phyloP scores from a whole-genome alignment of 2,797 vertebrate genomes.

The Ictinia mississippiensis region DNA sequence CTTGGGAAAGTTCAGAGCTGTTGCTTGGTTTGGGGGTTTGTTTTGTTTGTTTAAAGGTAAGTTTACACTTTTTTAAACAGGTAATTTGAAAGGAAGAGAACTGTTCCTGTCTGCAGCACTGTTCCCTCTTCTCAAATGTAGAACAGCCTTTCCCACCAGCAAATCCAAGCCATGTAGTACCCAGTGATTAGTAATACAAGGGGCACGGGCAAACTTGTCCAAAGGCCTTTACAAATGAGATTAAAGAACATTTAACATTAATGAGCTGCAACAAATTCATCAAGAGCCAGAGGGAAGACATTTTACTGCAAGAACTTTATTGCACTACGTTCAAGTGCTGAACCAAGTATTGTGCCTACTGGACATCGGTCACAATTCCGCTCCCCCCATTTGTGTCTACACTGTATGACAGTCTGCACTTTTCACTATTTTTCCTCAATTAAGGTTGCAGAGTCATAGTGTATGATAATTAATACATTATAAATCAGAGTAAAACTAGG shows the following conservation, averaged over 20 bases:
- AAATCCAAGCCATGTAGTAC: rapidly evolving
- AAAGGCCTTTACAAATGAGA: neutral
- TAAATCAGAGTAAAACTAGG: neutral
- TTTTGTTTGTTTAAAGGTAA: neutral
- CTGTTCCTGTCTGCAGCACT: neutral
- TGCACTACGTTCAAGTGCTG: constrained; percentile 15
- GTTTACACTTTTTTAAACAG: neutral
- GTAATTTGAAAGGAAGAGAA: neutral
- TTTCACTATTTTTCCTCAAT: neutral
- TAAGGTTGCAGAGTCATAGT: constrained; percentile 33
- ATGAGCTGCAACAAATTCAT: constrained; percentile 44
- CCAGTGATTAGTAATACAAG: rapidly evolving
- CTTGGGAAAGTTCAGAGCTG: neutral
- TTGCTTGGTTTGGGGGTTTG: too few species aligned
- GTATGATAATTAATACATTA: neutral
- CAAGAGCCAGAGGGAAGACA: constrained; percentile 9
- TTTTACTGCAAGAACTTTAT: constrained; percentile 60
- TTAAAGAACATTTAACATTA: neutral
- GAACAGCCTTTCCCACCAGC: neutral
- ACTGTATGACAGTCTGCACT: neutral
- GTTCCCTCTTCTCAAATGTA: neutral
- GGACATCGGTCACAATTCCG: neutral
- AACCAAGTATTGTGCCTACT: neutral
- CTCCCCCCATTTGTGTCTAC: neutral
- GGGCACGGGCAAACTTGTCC: neutral